phyloP scores from a whole-genome alignment of 2,888 invertebrate species.

The Dasypolia templi region DNA sequence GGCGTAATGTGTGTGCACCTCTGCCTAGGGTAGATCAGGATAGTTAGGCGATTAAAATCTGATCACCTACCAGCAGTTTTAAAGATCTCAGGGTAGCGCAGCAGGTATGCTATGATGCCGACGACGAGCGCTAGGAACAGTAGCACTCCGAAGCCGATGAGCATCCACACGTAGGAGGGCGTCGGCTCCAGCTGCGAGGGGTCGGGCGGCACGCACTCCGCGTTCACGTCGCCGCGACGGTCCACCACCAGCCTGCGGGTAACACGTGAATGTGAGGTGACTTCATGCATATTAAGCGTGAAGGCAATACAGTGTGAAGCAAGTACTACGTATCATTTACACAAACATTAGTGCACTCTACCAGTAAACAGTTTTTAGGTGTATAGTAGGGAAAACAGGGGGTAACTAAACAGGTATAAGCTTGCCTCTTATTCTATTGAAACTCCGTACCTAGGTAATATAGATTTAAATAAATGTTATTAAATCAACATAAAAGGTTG shows the following conservation, averaged over 20 bases:
- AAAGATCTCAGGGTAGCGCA: slow-evolving; percentile 73
- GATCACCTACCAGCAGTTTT: slow-evolving; percentile 71
- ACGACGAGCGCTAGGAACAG: slow-evolving; percentile 65
- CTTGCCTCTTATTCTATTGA: neutral
- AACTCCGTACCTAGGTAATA: neutral
- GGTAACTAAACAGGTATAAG: too few species aligned
- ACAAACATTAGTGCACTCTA: neutral
- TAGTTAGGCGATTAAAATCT: neutral
- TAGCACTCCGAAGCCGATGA: slow-evolving; percentile 70
- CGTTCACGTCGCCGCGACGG: slow-evolving; percentile 69
- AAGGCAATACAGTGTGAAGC: neutral
- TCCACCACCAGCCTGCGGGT: slow-evolving; percentile 72
- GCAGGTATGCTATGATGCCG: slow-evolving; percentile 70
- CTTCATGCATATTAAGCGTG: neutral
- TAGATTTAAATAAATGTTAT: too few species aligned
- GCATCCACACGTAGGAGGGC: slow-evolving; percentile 73
- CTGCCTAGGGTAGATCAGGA: neutral
- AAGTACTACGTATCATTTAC: slow-evolving; percentile 4
- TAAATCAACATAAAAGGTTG: too few species aligned
- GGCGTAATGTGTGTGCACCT: neutral
- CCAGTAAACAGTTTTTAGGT: neutral
- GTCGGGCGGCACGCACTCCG: slow-evolving; percentile 72
- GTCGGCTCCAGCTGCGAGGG: slow-evolving; percentile 46
- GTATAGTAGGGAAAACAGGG: neutral
- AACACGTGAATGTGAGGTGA: neutral